A percentile compares a stretch with the other conserved stretches of the same genome.
phyloP scores from a whole-genome alignment of 35 echinoderm and acorn worm species.

The Amphiura filiformis region DNA sequence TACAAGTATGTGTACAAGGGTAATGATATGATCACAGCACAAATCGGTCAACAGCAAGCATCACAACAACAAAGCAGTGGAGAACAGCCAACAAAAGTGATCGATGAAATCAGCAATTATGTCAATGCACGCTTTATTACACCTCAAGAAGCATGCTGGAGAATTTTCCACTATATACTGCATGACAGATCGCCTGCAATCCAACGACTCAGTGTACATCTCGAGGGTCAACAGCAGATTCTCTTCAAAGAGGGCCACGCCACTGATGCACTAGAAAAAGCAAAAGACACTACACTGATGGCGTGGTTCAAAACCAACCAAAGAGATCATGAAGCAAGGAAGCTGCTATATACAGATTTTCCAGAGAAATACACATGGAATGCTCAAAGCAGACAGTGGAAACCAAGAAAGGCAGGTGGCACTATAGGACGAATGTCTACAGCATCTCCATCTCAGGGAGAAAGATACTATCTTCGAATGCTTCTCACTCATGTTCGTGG shows the following conservation, averaged over 20 bases:
- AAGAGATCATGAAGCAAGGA: background rate
- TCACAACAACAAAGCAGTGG: background rate
- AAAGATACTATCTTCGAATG: too few relatives aligned
- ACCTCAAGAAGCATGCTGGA: constrained; percentile 14
- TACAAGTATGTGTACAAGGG: constrained; percentile 55
- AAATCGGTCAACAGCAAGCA: constrained; percentile 7
- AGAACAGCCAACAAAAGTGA: background rate
- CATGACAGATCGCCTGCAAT: background rate
- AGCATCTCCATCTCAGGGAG: too few relatives aligned
- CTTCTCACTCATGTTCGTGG: too few relatives aligned
- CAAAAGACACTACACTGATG: constrained; percentile 12
- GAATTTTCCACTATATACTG: background rate
- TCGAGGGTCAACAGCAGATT: constrained; percentile 8
- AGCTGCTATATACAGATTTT: constrained; percentile 14
- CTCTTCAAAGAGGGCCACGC: background rate
- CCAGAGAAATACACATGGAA: constrained; percentile 11
- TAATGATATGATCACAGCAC: background rate
- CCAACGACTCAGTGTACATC: background rate
- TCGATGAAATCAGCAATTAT: constrained; percentile 29
- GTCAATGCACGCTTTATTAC: constrained; percentile 33
- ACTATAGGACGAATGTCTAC: too few relatives aligned
- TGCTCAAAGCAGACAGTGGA: constrained; percentile 1
- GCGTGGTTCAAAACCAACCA: background rate
- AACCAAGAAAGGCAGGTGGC: background rate
- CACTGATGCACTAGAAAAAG: background rate